Conservation (phyloP, 2,797 vertebrate genomes). For the Hozukius guyotensis region DNA sequence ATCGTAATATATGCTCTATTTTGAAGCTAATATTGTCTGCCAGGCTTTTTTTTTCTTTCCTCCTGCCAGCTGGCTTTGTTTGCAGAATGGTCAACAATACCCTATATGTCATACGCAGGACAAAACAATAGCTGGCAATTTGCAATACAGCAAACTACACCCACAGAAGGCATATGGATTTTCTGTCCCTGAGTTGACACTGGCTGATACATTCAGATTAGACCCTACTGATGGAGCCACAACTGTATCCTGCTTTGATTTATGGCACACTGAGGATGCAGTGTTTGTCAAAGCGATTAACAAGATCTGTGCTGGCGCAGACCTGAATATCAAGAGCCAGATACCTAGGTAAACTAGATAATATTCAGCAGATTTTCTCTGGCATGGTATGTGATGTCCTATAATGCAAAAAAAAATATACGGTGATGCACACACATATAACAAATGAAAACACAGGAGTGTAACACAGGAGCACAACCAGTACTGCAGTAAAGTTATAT, state of each 20-base stretch:
- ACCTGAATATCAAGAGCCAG: slow-evolving; percentile 67
- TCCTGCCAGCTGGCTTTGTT: slow-evolving; percentile 34
- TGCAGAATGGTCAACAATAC: slow-evolving; percentile 34
- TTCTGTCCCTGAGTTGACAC: slow-evolving; percentile 62
- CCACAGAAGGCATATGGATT: slow-evolving; percentile 67
- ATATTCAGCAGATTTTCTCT: slow-evolving; percentile 27
- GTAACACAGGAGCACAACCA: not conserved
- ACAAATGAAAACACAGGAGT: not conserved
- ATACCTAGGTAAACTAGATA: slow-evolving; percentile 54
- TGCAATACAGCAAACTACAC: slow-evolving; percentile 35
- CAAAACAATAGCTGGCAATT: slow-evolving; percentile 53
- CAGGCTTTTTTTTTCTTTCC: not conserved
- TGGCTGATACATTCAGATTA: slow-evolving; percentile 73
- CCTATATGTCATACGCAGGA: slow-evolving; percentile 4
- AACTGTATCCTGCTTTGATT: slow-evolving; percentile 69
- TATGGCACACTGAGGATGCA: slow-evolving; percentile 59
- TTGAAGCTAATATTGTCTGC: slow-evolving; percentile 18
- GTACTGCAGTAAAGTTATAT: slow-evolving; percentile 3
- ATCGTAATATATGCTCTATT: slow-evolving; percentile 8
- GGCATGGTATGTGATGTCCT: slow-evolving; percentile 19
- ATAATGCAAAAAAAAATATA: not conserved
- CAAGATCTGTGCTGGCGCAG: slow-evolving; percentile 54
- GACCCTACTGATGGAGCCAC: slow-evolving; percentile 57
- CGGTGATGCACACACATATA: not conserved
- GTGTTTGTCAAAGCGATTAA: slow-evolving; percentile 80